Evolutionary conservation across 2,113 vertebrate genomes (phyloP).

Genomic region (Nyctibius bracteatus): DNA sequence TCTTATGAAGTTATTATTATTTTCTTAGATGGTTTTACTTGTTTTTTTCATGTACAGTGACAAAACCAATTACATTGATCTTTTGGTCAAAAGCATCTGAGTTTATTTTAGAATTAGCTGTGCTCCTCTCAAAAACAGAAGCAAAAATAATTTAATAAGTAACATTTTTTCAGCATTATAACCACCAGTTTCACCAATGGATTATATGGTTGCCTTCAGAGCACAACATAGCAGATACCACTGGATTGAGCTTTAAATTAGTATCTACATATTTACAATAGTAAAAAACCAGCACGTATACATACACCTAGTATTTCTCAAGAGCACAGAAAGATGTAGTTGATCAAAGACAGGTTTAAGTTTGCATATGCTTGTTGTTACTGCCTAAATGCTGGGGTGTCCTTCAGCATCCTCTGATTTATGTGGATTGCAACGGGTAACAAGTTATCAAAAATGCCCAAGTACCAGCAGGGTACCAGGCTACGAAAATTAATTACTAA

Average conservation of each 20-base stretch:
- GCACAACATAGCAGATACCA: conserved; percentile 50
- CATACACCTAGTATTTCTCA: not conserved
- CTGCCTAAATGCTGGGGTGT: not conserved
- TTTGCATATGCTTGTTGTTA: not conserved
- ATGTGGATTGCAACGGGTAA: not conserved
- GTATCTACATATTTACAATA: conserved; percentile 22
- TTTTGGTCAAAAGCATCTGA: conserved; percentile 44
- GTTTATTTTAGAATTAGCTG: conserved; percentile 38
- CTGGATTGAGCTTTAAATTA: conserved; percentile 62
- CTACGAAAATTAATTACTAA: not conserved
- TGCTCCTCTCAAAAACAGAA: conserved; percentile 36
- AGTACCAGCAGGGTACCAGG: rapidly evolving
- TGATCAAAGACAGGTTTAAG: not conserved
- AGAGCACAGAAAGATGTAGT: not conserved
- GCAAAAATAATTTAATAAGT: conserved; percentile 22
- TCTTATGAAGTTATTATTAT: not conserved
- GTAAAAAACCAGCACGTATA: not conserved
- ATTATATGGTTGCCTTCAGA: conserved; percentile 62
- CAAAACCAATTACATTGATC: not conserved
- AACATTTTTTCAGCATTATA: conserved; percentile 53
- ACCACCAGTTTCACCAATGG: conserved; percentile 56
- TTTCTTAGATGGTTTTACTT: not conserved
- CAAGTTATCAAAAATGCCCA: not conserved
- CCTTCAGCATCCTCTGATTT: not conserved
- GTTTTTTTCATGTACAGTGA: not conserved